phyloP scores from a whole-genome alignment of 2,797 vertebrate genomes.

The Parotocinclus haroldoi region DNA sequence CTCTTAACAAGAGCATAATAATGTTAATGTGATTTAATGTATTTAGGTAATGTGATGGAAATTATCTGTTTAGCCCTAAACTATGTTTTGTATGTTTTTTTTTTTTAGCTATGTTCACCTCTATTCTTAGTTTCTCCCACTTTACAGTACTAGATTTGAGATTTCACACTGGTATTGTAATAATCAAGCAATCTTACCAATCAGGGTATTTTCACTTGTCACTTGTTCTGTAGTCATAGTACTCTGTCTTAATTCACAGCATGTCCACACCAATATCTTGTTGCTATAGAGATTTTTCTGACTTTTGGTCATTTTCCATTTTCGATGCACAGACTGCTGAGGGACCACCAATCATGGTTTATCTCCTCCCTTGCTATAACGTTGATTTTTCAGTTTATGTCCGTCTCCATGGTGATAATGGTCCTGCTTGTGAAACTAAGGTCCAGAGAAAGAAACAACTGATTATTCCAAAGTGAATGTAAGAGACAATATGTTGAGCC shows the following conservation, averaged over 20 bases:
- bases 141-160: slow-evolving; percentile 9
- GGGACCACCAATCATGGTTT: slow-evolving; percentile 29
- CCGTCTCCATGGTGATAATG: slow-evolving; percentile 82
- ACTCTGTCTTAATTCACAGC: slow-evolving; percentile 1
- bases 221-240: slow-evolving; percentile 22
- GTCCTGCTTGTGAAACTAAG: slow-evolving; percentile 94
- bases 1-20: slow-evolving; percentile 68
- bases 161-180: too few species aligned
- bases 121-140: slow-evolving; percentile 26
- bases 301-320: slow-evolving; percentile 10
- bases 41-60: too few species aligned
- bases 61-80: slow-evolving; percentile 40
- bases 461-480: slow-evolving; percentile 98
- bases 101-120: slow-evolving; percentile 43
- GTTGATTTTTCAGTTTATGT: slow-evolving; percentile 31
- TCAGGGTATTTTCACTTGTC: background rate
- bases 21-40: too few species aligned
- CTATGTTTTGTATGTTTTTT: slow-evolving; percentile 29
- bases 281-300: slow-evolving; percentile 24
- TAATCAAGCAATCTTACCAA: too few species aligned
- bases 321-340: slow-evolving; percentile 23
- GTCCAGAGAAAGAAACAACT: slow-evolving; percentile 94
- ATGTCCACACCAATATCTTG: slow-evolving; percentile 7
- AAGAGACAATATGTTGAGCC: slow-evolving; percentile 98
- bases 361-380: slow-evolving; percentile 34